These are phyloP conservation scores for Smutsia gigantea DNA, from an alignment of 2,797 vertebrate species.

Conservation along the genomic window DNA sequence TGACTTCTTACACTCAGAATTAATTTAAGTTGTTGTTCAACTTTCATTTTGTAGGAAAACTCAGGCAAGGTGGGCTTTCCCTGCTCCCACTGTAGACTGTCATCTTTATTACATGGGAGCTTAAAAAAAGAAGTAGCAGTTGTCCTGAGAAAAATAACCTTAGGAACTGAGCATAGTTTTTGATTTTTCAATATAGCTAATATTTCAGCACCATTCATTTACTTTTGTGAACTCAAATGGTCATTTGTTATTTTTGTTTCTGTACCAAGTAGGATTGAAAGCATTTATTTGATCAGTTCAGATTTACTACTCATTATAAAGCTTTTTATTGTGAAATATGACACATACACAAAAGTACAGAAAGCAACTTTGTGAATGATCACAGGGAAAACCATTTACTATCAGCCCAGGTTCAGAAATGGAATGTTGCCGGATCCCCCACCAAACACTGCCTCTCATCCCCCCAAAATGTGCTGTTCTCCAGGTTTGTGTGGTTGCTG, in stretches of 20 bases:
- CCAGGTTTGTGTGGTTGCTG: neutral
- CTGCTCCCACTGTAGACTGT: neutral
- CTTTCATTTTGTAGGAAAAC: neutral
- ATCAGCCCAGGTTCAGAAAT: neutral
- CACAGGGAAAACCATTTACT: neutral
- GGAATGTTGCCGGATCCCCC: too few species aligned
- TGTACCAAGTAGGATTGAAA: neutral
- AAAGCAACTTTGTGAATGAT: neutral
- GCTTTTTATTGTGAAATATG: neutral
- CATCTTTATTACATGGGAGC: neutral
- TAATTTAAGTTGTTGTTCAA: neutral
- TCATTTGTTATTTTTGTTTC: neutral
- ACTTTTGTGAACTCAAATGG: neutral
- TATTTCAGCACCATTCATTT: neutral
- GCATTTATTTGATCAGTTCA: neutral
- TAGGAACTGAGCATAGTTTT: neutral
- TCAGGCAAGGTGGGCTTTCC: neutral
- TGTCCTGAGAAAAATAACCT: neutral
- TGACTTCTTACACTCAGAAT: neutral
- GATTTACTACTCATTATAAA: neutral
- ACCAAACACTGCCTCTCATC: neutral
- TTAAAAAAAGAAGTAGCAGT: neutral
- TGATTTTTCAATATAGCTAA: neutral
- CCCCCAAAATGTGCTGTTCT: neutral
- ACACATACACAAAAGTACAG: neutral